Conservation (phyloP, 2,797 vertebrate species). For the Melanotaenia trifasciata region DNA sequence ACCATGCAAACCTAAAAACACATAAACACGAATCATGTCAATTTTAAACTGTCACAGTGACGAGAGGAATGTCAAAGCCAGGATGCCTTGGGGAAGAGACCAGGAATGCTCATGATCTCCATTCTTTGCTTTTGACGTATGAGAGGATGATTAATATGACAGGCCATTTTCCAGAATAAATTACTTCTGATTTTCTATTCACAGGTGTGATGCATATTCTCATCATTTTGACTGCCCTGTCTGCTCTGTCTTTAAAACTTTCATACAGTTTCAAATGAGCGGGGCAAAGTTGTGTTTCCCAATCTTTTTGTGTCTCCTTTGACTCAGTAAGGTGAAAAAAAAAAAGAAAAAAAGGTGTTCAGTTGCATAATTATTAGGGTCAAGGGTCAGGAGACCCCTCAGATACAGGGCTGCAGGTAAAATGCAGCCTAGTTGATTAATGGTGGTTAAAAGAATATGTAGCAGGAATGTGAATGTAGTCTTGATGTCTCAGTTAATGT, state of each 20-base stretch:
- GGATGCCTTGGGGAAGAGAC: slow-evolving; percentile 60
- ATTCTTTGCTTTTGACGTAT: slow-evolving; percentile 17
- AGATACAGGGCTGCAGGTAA: slow-evolving; percentile 52
- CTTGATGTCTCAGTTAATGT: slow-evolving; percentile 21
- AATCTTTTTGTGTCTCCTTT: slow-evolving; percentile 12
- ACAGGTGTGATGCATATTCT: slow-evolving; percentile 5
- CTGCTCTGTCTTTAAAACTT: slow-evolving; percentile 20
- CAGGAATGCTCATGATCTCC: slow-evolving; percentile 34
- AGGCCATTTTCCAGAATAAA: slow-evolving; percentile 32
- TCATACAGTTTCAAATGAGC: slow-evolving; percentile 28
- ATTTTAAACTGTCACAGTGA: slow-evolving; percentile 52
- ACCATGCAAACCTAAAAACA: slow-evolving; percentile 63
- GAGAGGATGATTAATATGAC: slow-evolving; percentile 39
- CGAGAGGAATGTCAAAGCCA: slow-evolving; percentile 62
- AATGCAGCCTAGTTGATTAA: slow-evolving; percentile 49
- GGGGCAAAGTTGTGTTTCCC: background rate
- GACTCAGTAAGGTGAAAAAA: slow-evolving; percentile 28
- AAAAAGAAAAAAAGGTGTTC: slow-evolving; percentile 11
- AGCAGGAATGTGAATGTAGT: slow-evolving; percentile 48
- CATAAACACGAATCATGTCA: slow-evolving; percentile 50
- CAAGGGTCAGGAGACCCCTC: slow-evolving; percentile 49
- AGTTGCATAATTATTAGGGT: slow-evolving; percentile 51
- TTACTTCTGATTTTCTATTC: slow-evolving; percentile 34
- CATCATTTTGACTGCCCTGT: slow-evolving; percentile 27
- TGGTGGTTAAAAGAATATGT: slow-evolving; percentile 59